Base-by-base conservation (phyloP, 2,888 invertebrate genomes). In the Seira musarum region DNA sequence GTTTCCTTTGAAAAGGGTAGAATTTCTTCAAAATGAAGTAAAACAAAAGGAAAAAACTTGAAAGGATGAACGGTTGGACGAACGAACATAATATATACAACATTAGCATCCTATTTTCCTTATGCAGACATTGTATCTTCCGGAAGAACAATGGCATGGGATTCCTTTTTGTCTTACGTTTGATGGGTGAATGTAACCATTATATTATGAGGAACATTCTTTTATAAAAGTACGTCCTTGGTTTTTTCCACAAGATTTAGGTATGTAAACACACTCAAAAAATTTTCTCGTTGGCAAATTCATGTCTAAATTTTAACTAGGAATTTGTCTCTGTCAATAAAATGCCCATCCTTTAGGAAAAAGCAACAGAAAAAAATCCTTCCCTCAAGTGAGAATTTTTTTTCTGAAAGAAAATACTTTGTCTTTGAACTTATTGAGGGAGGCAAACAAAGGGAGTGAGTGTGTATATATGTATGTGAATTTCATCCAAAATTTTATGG, bases 281-380 rank as follows among this genome's bases (percentile, higher is more conserved):
- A 17, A 63, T 63, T 71, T 71, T 21, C 24, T 25, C 10, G 2
- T 25, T 30, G 30, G 21, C 64, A 53, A 53, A 53, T 53, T 30
- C 25, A 61, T 40, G 70, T 61, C 40, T 21, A 63, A 61, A 30
- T 64, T 72, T 72, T 64, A 72, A 64, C 25, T 24, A 6, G 60
- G 22, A 61, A 75, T 75, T 75, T 75, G 75, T 68, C 75, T 75
- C 63, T 75, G 68, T 75, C 75, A 75, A 69, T 75, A 60, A 74
- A 64, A 61, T 61, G 22, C 22, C 61, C 61, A 5, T 61, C 61
- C 61, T 22, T 25, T 61, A 10, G 6, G 64, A 25, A 22, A 17
- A 24, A 25, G 64, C 61, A 61, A 22, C 19, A 17, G n/a, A 53
- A 15, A 53, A 53, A 53, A 53, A 53, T 53, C 15, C 53, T 53